A percentile compares a stretch with the other conserved stretches of the same genome.
These are phyloP conservation scores for Lordiphosa clarofinis DNA, from an alignment of 1,140 invertebrate species.

Conservation along the genomic window DNA sequence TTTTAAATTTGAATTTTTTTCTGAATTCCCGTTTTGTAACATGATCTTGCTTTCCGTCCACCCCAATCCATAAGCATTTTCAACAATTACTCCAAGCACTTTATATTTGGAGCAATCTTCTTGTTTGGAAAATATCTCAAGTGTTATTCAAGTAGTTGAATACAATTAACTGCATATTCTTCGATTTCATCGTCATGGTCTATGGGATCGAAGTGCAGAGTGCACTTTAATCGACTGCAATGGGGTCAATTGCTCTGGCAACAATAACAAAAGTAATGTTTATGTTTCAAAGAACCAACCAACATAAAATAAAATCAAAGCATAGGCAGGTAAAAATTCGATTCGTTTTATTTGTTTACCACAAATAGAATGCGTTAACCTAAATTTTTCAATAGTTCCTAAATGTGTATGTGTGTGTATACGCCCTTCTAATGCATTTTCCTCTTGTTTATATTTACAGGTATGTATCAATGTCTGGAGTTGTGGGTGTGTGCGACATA, in stretches of 20 bases:
- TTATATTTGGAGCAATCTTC: too few relatives aligned
- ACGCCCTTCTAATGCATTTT: slow-evolving; percentile 59
- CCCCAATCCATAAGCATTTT: too few relatives aligned
- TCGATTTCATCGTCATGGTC: slow-evolving; percentile 63
- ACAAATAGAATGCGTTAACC: slow-evolving; percentile 50
- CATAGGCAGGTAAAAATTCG: slow-evolving; percentile 45
- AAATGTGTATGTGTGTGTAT: slow-evolving; percentile 5
- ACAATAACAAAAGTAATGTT: slow-evolving; percentile 38
- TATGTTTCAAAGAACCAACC: slow-evolving; percentile 44
- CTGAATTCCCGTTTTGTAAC: background rate
- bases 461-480: slow-evolving; percentile 48
- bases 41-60: background rate
- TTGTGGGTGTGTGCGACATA: slow-evolving; percentile 29
- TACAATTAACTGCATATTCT: slow-evolving; percentile 24
- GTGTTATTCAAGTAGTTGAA: slow-evolving; percentile 34
- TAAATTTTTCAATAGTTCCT: slow-evolving; percentile 31
- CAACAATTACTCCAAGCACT: too few relatives aligned
- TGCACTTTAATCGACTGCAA: slow-evolving; percentile 3
- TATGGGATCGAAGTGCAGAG: slow-evolving; percentile 32
- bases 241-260: slow-evolving; percentile 56
- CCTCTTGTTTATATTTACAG: slow-evolving; percentile 52
- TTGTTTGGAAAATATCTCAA: background rate
- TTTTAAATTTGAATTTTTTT: too few relatives aligned
- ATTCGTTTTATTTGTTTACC: slow-evolving; percentile 35
- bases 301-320: slow-evolving; percentile 37